Evolutionary conservation across 2,797 vertebrate genomes (phyloP), one percentile per base, ranked within the genome.

Genomic region (Tauraco hartlaubi): DNA sequence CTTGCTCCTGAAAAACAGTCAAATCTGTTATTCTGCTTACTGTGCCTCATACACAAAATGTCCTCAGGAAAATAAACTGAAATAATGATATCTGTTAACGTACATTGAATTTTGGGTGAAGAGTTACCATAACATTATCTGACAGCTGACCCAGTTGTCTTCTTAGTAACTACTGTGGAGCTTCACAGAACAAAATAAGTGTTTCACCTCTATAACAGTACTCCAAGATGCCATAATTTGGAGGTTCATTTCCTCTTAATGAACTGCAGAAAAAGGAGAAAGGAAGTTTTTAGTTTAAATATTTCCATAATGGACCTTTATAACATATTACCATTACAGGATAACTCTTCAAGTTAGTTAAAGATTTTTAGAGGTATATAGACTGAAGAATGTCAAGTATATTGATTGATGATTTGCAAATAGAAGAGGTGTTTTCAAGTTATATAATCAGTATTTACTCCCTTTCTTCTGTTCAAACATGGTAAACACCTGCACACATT

Each of bases 1-100:
- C 5, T 88, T 74, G 23, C 13, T 55, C 19, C 4, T 41, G 48
- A 88, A 86, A 91, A 83, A 51, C 5, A 66, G 31, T 26, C 4
- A 9, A 52, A 77, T 54, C 6, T 55, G 20, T 3, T 51, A 12
- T 55, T 86, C 69, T 73, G 8, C 25, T 55, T 62, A 33, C 5
- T 44, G 17, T 3, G 73, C 8, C 35, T 73, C 29, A n/a, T 18
- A 46, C 4, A 55, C 5, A 73, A 71, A 59, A 55, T 2, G 3
- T 63, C 33, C 13, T 74, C 17, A 59, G 61, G 11, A 79, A 67
- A 26, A 41, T 9, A 73, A 90, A 49, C 3, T 41, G 39, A 89
- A 58, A 33, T 12, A 92, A 49, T 0, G 0, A 15, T 39, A 48
- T 17, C 2, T 28, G 21, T 37, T 73, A 64, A 69, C 0, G 0